Evolutionary conservation across 2,113 vertebrate species (phyloP), one percentile per base, ranked within the genome.

Genomic region (Bujurquina vittata): DNA sequence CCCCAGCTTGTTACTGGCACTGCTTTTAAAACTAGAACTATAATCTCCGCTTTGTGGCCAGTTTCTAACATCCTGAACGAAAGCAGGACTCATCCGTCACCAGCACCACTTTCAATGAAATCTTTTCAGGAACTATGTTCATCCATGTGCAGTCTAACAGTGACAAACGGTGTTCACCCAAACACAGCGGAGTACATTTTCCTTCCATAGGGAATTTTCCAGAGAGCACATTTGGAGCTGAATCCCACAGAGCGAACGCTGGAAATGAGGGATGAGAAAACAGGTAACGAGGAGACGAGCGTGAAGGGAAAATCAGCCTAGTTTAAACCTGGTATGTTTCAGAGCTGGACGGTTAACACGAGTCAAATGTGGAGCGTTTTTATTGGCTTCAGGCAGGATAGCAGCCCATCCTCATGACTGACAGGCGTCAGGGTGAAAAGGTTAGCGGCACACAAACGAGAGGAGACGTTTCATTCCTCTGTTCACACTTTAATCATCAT

Each of bases 341-440:
- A n/a, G n/a, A n/a, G n/a, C n/a, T n/a, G n/a, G n/a, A 26, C 26
- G 3, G 26, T 26, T 26, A 26, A 26, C 26, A 26, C 2, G 26
- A 26, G 3, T 26, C 26, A 26, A 26, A 26, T 3, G 15, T 69
- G 65, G 65, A 69, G 40, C 49, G 9, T 69, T 69, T 67, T 4
- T 22, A 35, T 8, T 60, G 43, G 65, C 83, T 43, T 52, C 59
- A 75, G 67, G 69, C 59, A 2, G 35, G 10, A 58, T 65, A 10
- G 6, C 79, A 60, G 84, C 72, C 43, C 76, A 10, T 76, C 69
- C 10, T 14, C 10, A 20, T 80, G 77, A 77, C 1, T 84, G 85
- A 61, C 81, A 80, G 73, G 81, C 1, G 57, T 73, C 3, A 22
- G 55, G 84, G 80, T 77, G 73, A 84, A 80, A 49, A 84, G 81